These are phyloP conservation scores for Napeogenes sylphis DNA, from an alignment of 2,888 invertebrate genomes.

Conservation along the genomic window DNA sequence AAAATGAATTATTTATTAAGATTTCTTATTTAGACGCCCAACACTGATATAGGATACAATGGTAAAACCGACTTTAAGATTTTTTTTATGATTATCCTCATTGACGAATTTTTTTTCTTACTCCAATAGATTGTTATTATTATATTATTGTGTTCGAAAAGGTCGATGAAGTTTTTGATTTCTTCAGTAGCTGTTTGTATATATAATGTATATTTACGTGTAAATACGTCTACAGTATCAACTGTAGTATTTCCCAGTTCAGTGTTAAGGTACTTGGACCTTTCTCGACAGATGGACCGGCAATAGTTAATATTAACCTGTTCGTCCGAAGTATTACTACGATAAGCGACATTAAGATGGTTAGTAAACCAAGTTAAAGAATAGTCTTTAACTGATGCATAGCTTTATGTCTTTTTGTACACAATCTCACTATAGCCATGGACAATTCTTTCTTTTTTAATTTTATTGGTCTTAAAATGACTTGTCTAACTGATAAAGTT, in stretches of 20 bases:
- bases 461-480: neutral
- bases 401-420: slow-evolving; percentile 30
- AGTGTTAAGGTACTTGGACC: slow-evolving; percentile 32
- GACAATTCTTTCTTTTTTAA: neutral
- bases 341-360: slow-evolving; percentile 99
- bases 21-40: too few relatives aligned
- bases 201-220: too few relatives aligned
- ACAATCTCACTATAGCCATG: slow-evolving; percentile 30
- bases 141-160: too few relatives aligned
- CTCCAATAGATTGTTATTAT: too few relatives aligned
- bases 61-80: too few relatives aligned
- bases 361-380: slow-evolving; percentile 79
- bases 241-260: slow-evolving; percentile 5
- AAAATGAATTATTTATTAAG: too few relatives aligned
- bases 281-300: slow-evolving; percentile 90
- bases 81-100: too few relatives aligned
- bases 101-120: too few relatives aligned
- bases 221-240: neutral
- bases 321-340: slow-evolving; percentile 98
- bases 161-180: too few relatives aligned
- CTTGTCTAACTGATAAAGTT: neutral
- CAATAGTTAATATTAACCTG: slow-evolving; percentile 97
- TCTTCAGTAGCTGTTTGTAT: too few relatives aligned
- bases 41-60: too few relatives aligned
- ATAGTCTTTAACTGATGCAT: slow-evolving; percentile 28